These are phyloP conservation scores for Stenoptilia bipunctidactyla DNA, from an alignment of 2,888 invertebrate genomes.

Conservation along the genomic window DNA sequence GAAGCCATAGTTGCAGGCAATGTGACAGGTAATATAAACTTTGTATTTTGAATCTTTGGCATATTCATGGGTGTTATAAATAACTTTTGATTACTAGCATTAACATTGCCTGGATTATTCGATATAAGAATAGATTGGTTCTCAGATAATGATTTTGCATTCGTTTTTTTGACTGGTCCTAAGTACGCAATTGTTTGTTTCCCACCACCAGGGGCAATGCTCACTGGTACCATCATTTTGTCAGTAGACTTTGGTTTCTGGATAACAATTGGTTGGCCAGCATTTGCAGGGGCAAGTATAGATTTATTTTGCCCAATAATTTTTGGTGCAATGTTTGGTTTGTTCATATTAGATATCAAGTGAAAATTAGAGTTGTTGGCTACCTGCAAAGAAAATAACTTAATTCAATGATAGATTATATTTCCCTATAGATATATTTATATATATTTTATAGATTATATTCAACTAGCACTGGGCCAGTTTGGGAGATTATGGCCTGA, in stretches of 20 bases:
- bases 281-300: constrained; percentile 46
- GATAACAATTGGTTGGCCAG: constrained; percentile 67
- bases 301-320: constrained; percentile 39
- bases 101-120: constrained; percentile 50
- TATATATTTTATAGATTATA: too few relatives aligned
- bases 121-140: constrained; percentile 59
- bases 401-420: too few relatives aligned
- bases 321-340: constrained; percentile 57
- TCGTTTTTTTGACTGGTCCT: constrained; percentile 66
- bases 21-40: constrained; percentile 64
- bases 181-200: constrained; percentile 69
- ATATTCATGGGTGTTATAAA: constrained; percentile 70
- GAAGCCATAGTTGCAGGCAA: constrained; percentile 68
- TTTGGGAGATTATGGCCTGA: too few relatives aligned
- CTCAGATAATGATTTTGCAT: constrained; percentile 41
- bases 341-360: constrained; percentile 52
- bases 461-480: too few relatives aligned
- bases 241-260: constrained; percentile 65
- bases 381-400: constrained; percentile 43
- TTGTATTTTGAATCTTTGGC: constrained; percentile 69
- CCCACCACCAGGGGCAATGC: constrained; percentile 41
- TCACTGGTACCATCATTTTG: constrained; percentile 64
- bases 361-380: constrained; percentile 54
- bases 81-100: constrained; percentile 63
- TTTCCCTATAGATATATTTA: too few relatives aligned